Base-by-base conservation (phyloP, 2,113 vertebrate genomes). In the Prochilodus magdalenae region DNA sequence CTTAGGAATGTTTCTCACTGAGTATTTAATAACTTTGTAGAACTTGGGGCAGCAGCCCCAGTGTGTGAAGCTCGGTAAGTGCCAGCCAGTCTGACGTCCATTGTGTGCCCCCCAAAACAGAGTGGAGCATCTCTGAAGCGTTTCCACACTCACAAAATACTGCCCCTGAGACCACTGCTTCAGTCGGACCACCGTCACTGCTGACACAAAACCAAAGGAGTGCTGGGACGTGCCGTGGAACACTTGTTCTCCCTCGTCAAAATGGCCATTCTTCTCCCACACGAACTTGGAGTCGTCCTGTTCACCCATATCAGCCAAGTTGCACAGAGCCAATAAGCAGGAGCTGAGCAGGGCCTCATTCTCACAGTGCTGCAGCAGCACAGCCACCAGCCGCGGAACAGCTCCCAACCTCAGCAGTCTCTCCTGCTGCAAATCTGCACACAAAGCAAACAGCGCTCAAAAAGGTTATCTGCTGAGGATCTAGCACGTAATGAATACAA, bases 271-370 rank as follows among this genome's bases (percentile, higher is more conserved):
- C 57, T 86, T 81, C 80, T 93, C 89, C 93, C 94, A 94, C 13
- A 87, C 65, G 60, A 91, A 66, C 24, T 87, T 89, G 0, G 87
- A 88, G 77, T 91, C 91, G 33, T 93, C 94, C 2, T 90, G 81
- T 89, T 95, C 90, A 36, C 91, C 94, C 84, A 96, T 92, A 22
- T 94, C 93, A 22, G 95, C 93, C 65, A 97, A 91, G 73, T 95
- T 96, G 75, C 94, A 96, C 71, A 97, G 90, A 29, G 95, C 95
- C 90, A 93, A 55, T 0, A 97, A 90, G 80, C 94, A 94, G 65
- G 90, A 93, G 0, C 91, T 94, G 85, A 94, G 89, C 76, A 97
- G 91, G 3, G 90, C 82, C 70, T 94, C 92, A 16, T 91, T 91
- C 8, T 91, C 92, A 11, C 92, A 89, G 29, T 93, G 92, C 16